Base-by-base conservation (phyloP, 2,888 invertebrate genomes). In the Desoria tigrina region DNA sequence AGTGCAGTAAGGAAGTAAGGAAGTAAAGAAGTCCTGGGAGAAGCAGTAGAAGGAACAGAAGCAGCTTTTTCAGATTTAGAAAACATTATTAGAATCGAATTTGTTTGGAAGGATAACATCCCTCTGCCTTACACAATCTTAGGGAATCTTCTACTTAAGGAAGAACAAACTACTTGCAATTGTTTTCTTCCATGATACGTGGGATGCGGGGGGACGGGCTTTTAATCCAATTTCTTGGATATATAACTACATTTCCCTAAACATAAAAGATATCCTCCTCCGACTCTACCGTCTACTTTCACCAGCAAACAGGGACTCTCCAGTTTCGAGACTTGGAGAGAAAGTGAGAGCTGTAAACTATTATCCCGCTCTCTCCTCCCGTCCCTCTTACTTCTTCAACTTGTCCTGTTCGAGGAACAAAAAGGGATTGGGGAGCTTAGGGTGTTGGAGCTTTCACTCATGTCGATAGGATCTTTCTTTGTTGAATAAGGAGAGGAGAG, bases 71-170 rank as follows among this genome's bases (percentile, higher is more conserved):
- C 9, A 16, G 54, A 54, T 27, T 54, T 54, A 54, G 54, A 26
- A 51, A 26, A 26, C 32, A 54, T 54, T 54, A 54, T 54, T 6
- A 24, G 54, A 16, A 54, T 54, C 9, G 54, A 54, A 32, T 54
- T 54, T 32, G 32, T 54, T 54, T 27, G 7, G 32, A 7, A 24
- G 26, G 21, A 51, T 24, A 51, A 24, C 21, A 51, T 24, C 14
- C 27, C 14, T 23, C 6, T 51, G 3, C 14, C 6, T 23, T 18
- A 9, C 21, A 6, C n/a, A 45, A 45, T 18, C 4, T 16, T 45
- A 45, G 6, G n/a, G n/a, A 16, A 16, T 7, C 32, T 32, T 16
- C 9, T 18, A 45, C n/a, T 16, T 45, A 45, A 16, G 45, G 21
- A 45, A 32, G 54, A 3, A 28, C 9, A 18, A 28, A 27, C 3